Percentiles rank a stretch among this genome's conserved stretches.
phyloP scores from a whole-genome alignment of 2,113 vertebrate species.

The Murina feae region DNA sequence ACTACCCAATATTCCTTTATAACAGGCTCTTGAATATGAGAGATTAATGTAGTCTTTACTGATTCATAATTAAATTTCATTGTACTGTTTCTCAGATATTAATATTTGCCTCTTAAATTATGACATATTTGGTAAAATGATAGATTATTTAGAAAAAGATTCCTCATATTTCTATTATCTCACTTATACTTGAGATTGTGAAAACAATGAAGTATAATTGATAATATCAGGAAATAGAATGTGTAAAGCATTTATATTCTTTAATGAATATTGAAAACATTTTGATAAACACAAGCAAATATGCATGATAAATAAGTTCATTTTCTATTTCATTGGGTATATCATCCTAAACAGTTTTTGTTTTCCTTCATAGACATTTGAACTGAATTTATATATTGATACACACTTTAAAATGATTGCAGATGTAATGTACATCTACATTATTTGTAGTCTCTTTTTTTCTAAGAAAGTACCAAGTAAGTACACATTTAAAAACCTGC shows the following conservation, averaged over 20 bases:
- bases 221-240: neutral
- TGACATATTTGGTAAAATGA: conserved; percentile 10
- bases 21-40: neutral
- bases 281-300: conserved; percentile 7
- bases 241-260: neutral
- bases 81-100: neutral
- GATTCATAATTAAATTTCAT: conserved; percentile 16
- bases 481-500: conserved; percentile 2
- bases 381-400: conserved; percentile 8
- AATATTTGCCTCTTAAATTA: conserved; percentile 16
- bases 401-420: neutral
- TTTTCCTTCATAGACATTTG: neutral
- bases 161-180: neutral
- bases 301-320: neutral
- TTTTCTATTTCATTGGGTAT: neutral
- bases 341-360: neutral
- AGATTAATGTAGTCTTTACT: neutral
- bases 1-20: neutral
- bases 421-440: neutral
- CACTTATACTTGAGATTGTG: neutral
- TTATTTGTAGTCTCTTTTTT: conserved; percentile 35
- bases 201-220: neutral
- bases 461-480: neutral
- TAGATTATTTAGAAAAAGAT: conserved; percentile 27
- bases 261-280: conserved; percentile 40